Conservation (phyloP, 2,797 vertebrate genomes). For the Enteromius fasciolatus region DNA sequence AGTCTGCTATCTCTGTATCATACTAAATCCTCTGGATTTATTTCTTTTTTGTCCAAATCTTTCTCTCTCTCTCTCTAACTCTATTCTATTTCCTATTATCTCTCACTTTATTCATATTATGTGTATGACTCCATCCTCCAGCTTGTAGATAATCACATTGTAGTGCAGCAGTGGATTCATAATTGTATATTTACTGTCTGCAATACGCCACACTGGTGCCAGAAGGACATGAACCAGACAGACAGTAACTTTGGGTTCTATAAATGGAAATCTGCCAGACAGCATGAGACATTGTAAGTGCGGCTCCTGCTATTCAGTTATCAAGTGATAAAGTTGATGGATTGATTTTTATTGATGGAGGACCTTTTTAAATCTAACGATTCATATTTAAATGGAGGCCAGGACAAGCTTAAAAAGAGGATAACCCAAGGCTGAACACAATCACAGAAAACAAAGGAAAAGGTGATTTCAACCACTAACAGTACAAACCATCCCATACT, state of each 20-base stretch:
- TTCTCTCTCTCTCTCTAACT: slow-evolving; percentile 43
- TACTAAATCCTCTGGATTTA: slow-evolving; percentile 18
- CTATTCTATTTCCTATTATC: slow-evolving; percentile 39
- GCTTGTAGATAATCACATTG: slow-evolving; percentile 66
- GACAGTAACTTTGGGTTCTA: slow-evolving; percentile 61
- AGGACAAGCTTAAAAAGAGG: not conserved
- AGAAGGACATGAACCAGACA: slow-evolving; percentile 56
- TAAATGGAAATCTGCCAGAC: slow-evolving; percentile 34
- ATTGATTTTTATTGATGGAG: not conserved
- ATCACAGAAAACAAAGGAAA: slow-evolving; percentile 29
- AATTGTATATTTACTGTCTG: slow-evolving; percentile 70
- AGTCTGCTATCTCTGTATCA: not conserved
- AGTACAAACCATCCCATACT: slow-evolving; percentile 46
- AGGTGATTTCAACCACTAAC: slow-evolving; percentile 42
- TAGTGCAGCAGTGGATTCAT: slow-evolving; percentile 61
- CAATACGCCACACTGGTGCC: slow-evolving; percentile 61
- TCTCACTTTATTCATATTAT: slow-evolving; percentile 25
- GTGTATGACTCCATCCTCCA: slow-evolving; percentile 39
- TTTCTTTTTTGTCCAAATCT: not conserved
- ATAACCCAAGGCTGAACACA: slow-evolving; percentile 1
- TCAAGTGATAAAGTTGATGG: not conserved
- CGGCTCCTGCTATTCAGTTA: slow-evolving; percentile 1
- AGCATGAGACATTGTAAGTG: not conserved
- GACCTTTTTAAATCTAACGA: slow-evolving; percentile 30
- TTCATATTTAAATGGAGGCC: slow-evolving; percentile 1